Evolutionary conservation across 2,888 invertebrate species (phyloP).

Genomic region (Ceriagrion tenellum): DNA sequence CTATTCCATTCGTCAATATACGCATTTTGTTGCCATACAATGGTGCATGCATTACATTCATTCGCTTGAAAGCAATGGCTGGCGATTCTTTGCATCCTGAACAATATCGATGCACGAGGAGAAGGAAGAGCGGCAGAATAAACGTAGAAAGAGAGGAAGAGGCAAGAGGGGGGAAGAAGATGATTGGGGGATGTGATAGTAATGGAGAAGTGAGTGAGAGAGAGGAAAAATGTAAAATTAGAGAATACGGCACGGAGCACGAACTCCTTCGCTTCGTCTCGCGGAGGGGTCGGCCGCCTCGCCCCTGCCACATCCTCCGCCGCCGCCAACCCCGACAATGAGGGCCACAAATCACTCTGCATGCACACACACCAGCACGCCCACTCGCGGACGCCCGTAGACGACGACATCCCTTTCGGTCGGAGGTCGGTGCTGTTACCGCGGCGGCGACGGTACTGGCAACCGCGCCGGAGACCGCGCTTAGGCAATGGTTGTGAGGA

Average conservation of each 20-base stretch:
- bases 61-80: too few relatives aligned
- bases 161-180: not conserved
- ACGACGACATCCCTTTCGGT: not conserved
- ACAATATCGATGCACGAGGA: too few relatives aligned
- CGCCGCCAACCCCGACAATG: constrained; percentile 53
- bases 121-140: too few relatives aligned
- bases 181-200: not conserved
- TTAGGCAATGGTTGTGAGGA: not conserved
- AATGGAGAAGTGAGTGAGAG: not conserved
- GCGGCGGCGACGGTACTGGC: not conserved
- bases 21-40: too few relatives aligned
- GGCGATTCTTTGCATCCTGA: too few relatives aligned
- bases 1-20: too few relatives aligned
- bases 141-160: too few relatives aligned
- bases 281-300: not conserved
- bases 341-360: constrained; percentile 51
- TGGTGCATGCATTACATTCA: too few relatives aligned
- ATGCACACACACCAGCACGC: not conserved
- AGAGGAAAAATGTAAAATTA: too few relatives aligned
- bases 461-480: not conserved
- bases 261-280: not conserved
- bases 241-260: not conserved
- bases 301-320: constrained; percentile 2
- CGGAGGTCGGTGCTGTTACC: not conserved
- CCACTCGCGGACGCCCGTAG: not conserved